Percentiles rank a stretch among this genome's conserved stretches.
phyloP scores from a whole-genome alignment of 2,113 vertebrate species.

The Scopus umbretta region DNA sequence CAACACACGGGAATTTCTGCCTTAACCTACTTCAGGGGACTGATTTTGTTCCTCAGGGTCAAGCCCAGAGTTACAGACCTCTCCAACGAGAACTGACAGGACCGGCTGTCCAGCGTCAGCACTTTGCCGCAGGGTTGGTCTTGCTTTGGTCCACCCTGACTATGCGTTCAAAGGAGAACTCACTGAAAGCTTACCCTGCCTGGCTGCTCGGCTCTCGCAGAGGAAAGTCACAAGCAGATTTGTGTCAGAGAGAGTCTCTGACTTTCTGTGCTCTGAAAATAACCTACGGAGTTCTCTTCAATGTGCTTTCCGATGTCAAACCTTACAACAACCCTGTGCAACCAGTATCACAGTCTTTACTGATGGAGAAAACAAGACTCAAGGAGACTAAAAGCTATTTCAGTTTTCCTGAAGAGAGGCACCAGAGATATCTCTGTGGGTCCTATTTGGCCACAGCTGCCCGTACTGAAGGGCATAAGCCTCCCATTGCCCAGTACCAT shows the following conservation, averaged over 20 bases:
- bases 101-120: accelerated
- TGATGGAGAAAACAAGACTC: background rate
- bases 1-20: background rate
- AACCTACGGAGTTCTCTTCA: background rate
- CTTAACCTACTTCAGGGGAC: too few relatives aligned
- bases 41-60: background rate
- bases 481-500: background rate
- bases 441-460: background rate
- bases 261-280: background rate
- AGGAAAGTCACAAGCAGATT: background rate
- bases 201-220: background rate
- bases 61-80: background rate
- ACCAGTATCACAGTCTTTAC: background rate
- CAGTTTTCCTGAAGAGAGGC: background rate
- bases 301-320: background rate
- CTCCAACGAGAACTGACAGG: background rate
- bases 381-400: background rate
- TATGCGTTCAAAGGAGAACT: background rate
- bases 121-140: background rate
- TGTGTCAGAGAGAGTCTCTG: background rate
- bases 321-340: background rate
- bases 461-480: background rate
- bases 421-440: background rate
- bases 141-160: background rate
- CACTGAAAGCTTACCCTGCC: background rate